Conservation (phyloP, 2,797 vertebrate species). For the Tragopan temminckii region DNA sequence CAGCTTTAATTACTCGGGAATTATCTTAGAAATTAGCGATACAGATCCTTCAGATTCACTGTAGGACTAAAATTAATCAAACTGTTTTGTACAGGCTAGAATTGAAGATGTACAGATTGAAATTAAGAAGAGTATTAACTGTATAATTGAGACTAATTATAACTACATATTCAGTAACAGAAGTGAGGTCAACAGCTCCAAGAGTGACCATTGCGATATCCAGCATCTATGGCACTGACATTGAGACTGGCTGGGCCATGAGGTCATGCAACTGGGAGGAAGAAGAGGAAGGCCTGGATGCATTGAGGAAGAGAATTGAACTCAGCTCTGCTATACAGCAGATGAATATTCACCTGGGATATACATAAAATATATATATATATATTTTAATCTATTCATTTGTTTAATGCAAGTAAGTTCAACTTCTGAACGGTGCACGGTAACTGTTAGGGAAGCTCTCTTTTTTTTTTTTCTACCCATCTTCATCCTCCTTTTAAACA, state of each 20-base stretch:
- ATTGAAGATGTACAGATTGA: slow-evolving; percentile 24
- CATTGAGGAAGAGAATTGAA: neutral
- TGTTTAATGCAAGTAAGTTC: neutral
- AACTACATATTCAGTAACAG: neutral
- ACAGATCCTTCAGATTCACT: slow-evolving; percentile 2
- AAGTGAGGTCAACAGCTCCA: neutral
- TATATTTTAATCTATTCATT: neutral
- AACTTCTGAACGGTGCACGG: neutral
- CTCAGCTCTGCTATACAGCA: neutral
- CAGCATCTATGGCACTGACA: neutral
- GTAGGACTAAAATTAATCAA: slow-evolving; percentile 24
- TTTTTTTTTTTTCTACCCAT: neutral
- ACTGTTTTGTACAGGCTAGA: neutral
- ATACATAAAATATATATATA: too few species aligned
- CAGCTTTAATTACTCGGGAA: slow-evolving; percentile 40
- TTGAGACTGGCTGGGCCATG: accelerated
- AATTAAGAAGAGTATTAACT: slow-evolving; percentile 5
- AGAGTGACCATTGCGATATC: accelerated
- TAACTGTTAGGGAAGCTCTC: neutral
- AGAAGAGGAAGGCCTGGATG: neutral
- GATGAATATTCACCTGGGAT: too few species aligned
- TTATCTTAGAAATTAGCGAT: slow-evolving; percentile 35
- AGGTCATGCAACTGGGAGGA: neutral
- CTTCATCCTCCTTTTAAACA: neutral
- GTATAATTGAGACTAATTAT: neutral